These are phyloP conservation scores for Tretioscincus oriximinensis DNA, from an alignment of 2,113 vertebrate genomes.

Conservation along the genomic window DNA sequence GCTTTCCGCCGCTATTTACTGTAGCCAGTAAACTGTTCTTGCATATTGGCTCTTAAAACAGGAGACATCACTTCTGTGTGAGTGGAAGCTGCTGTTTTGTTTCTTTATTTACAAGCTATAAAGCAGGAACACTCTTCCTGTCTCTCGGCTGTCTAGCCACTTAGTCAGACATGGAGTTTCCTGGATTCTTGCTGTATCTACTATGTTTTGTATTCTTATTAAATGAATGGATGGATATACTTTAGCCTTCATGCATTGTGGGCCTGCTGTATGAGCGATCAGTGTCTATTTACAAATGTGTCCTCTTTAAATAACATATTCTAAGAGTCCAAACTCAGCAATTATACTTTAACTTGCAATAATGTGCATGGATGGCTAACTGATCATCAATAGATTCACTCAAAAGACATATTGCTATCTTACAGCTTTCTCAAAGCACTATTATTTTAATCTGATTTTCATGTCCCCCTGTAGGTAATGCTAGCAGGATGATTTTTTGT, in stretches of 20 bases:
- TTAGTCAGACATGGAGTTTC: neutral
- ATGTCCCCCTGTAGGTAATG: neutral
- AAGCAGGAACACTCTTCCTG: neutral
- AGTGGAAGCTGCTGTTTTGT: conserved; percentile 6
- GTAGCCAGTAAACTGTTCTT: conserved; percentile 14
- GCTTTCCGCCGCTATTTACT: neutral
- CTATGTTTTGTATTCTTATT: neutral
- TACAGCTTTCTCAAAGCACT: neutral
- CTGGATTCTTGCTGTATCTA: neutral
- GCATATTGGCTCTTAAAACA: neutral
- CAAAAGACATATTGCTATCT: neutral
- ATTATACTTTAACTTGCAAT: no score
- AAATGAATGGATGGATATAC: neutral
- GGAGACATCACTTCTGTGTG: conserved; percentile 16
- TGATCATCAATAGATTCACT: neutral
- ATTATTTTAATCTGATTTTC: neutral
- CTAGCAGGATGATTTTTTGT: no score
- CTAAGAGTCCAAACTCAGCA: no score
- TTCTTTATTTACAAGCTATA: conserved; percentile 5
- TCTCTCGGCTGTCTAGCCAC: conserved; percentile 26
- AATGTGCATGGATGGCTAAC: neutral
- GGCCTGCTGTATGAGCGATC: neutral
- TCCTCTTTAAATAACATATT: no score
- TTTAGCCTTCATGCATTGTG: neutral
- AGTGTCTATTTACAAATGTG: neutral